Conservation (phyloP, 1,140 invertebrate genomes). For the Armadillidium nasatum region DNA sequence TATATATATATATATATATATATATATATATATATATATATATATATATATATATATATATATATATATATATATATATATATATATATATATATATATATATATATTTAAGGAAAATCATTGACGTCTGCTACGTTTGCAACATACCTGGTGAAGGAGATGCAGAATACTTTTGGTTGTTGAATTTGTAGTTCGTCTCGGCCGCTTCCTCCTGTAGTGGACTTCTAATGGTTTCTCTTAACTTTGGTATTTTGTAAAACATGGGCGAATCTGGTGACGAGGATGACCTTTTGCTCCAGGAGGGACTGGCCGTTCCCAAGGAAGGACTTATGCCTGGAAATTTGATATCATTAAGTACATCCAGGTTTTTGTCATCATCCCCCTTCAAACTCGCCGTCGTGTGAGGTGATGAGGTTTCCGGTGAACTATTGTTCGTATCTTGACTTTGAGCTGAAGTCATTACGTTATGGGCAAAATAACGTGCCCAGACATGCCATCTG, state of each 20-base stretch:
- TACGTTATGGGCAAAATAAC: background rate
- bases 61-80: constrained; percentile 14
- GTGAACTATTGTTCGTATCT: background rate
- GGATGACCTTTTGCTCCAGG: background rate
- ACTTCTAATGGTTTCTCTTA: background rate
- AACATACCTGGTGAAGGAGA: background rate
- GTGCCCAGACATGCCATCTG: background rate
- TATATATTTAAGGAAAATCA: background rate
- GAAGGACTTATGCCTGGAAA: background rate
- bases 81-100: constrained; percentile 12
- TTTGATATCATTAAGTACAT: background rate
- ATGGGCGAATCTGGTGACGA: background rate
- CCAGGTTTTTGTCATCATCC: background rate
- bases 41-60: constrained; percentile 14
- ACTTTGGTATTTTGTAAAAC: background rate
- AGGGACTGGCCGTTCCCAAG: background rate
- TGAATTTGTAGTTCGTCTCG: background rate
- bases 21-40: constrained; percentile 14
- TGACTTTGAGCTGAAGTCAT: background rate
- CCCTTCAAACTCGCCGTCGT: background rate
- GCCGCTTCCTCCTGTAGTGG: background rate
- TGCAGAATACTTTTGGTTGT: background rate
- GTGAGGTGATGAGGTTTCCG: background rate
- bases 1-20: background rate
- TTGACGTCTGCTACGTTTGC: background rate